A percentile compares a stretch with the other conserved stretches of the same genome.
Conservation (phyloP, 2,113 vertebrate species). For the Paracanthobrama guichenoti region DNA sequence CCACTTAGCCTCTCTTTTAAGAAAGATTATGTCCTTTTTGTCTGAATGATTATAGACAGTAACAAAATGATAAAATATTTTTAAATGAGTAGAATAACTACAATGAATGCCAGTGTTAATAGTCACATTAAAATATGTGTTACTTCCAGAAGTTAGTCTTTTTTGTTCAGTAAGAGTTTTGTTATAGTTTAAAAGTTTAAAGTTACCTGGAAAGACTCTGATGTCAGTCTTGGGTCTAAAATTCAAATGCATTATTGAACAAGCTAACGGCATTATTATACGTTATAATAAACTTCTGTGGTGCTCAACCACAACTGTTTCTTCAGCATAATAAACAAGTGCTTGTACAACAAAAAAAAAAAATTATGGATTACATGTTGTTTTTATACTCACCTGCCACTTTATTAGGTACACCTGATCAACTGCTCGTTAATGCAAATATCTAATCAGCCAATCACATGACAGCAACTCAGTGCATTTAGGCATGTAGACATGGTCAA, state of each 20-base stretch:
- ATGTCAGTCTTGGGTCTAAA: not conserved
- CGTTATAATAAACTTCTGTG: not conserved
- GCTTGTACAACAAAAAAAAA: not conserved
- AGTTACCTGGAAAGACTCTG: not conserved
- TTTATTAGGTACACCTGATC: too few species aligned
- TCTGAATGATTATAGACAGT: not conserved
- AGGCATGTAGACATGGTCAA: too few species aligned
- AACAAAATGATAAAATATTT: not conserved
- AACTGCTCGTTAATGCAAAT: too few species aligned
- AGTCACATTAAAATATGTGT: not conserved
- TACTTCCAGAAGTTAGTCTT: not conserved
- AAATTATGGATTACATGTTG: not conserved
- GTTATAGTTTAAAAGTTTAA: not conserved
- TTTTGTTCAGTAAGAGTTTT: not conserved
- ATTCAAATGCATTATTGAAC: not conserved
- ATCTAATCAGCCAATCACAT: too few species aligned
- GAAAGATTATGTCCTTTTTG: not conserved
- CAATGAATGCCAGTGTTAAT: not conserved
- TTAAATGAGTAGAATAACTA: not conserved
- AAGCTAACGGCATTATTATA: not conserved
- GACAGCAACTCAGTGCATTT: too few species aligned
- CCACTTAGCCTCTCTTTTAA: slow-evolving; percentile 21
- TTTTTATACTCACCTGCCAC: too few species aligned
- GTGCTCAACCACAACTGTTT: not conserved
- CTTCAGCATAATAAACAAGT: not conserved